These are phyloP conservation scores for Mamestra brassicae DNA, from an alignment of 2,888 invertebrate genomes.

Conservation along the genomic window DNA sequence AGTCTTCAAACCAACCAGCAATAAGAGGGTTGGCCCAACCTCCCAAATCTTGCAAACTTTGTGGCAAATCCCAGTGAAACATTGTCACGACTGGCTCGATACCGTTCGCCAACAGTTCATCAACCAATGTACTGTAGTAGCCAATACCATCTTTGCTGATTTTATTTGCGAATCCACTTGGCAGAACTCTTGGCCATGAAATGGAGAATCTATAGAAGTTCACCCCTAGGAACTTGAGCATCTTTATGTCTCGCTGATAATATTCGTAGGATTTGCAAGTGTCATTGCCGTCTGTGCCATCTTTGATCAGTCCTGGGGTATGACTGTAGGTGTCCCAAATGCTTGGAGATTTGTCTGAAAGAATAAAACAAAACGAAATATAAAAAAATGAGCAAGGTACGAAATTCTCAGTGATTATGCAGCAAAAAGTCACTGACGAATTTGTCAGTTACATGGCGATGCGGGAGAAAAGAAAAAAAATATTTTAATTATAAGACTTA, in stretches of 20 bases:
- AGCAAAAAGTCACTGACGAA: not conserved
- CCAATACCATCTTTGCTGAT: slow-evolving; percentile 91
- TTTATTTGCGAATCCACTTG: slow-evolving; percentile 88
- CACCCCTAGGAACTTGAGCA: slow-evolving; percentile 85
- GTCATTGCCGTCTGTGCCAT: slow-evolving; percentile 90
- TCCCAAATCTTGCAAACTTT: slow-evolving; percentile 89
- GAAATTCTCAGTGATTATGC: not conserved
- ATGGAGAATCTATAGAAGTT: slow-evolving; percentile 91
- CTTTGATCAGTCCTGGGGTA: slow-evolving; percentile 85
- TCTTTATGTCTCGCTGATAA: slow-evolving; percentile 89
- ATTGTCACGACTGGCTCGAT: slow-evolving; percentile 92
- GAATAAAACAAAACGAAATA: not conserved
- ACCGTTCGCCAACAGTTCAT: slow-evolving; percentile 90
- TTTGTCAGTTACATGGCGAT: not conserved
- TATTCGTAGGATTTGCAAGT: slow-evolving; percentile 92
- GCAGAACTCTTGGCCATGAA: slow-evolving; percentile 92
- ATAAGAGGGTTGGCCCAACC: slow-evolving; percentile 89
- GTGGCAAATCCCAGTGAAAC: slow-evolving; percentile 91
- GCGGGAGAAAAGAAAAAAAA: not conserved
- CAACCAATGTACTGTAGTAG: slow-evolving; percentile 92
- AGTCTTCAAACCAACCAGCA: slow-evolving; percentile 87
- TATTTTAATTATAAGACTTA: no score
- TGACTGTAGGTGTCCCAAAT: slow-evolving; percentile 92
- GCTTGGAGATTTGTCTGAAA: slow-evolving; percentile 89
- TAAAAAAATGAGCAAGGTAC: not conserved